These are phyloP conservation scores for Ptychoptera albimana DNA, from an alignment of 2,888 invertebrate species.

Conservation along the genomic window DNA sequence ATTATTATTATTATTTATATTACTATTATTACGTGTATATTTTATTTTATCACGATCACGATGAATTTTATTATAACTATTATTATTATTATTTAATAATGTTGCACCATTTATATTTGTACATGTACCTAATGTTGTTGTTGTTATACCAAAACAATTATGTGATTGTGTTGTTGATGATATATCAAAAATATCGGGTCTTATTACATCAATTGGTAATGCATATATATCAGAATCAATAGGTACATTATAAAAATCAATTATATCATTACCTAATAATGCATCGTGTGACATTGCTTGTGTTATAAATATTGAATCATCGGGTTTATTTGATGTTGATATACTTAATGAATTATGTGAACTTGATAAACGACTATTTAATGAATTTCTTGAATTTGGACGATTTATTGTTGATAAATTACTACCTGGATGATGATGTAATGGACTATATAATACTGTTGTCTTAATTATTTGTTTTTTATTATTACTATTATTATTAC, in stretches of 20 bases:
- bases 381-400: slow-evolving; percentile 60
- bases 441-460: slow-evolving; percentile 24
- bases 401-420: slow-evolving; percentile 31
- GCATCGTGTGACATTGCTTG: slow-evolving; percentile 81
- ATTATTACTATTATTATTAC: neutral
- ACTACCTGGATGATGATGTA: slow-evolving; percentile 19
- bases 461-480: slow-evolving; percentile 13
- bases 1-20: slow-evolving; percentile 24
- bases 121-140: slow-evolving; percentile 26
- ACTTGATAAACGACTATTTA: slow-evolving; percentile 64
- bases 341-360: slow-evolving; percentile 69
- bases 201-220: slow-evolving; percentile 66
- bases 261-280: slow-evolving; percentile 58
- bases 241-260: slow-evolving; percentile 76
- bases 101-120: slow-evolving; percentile 29
- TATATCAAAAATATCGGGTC: slow-evolving; percentile 29
- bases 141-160: neutral
- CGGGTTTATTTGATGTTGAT: slow-evolving; percentile 53
- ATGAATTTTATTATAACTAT: slow-evolving; percentile 2
- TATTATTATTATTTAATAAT: slow-evolving; percentile 22
- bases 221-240: slow-evolving; percentile 80
- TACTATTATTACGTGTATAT: slow-evolving; percentile 22
- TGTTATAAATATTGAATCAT: slow-evolving; percentile 75
- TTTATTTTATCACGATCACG: slow-evolving; percentile 12
- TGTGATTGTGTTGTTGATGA: neutral